Evolutionary conservation across 2,888 invertebrate species (phyloP), one percentile per base, ranked within the genome.

Genomic region (Phortica okadai): DNA sequence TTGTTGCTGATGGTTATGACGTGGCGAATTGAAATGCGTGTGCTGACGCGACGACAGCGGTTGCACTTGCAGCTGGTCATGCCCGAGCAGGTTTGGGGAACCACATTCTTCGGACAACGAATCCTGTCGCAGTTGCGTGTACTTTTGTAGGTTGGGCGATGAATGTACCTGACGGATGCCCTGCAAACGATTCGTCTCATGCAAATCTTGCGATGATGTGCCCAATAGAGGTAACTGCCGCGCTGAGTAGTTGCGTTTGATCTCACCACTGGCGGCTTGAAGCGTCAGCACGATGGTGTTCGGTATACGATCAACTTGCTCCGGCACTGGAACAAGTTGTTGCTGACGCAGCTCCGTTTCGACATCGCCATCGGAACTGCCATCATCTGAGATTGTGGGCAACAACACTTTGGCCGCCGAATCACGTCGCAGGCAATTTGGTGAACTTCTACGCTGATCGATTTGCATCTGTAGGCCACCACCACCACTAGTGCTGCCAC

Each of bases 91-190:
- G 66, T 90, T 88, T 5, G 90, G 89, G 2, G 91, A 89, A 16
- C 81, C 81, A 16, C 80, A 80, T 62, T 85, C 84, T 11, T 88
- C 84, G n/a, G 82, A 75, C n/a, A 86, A 54, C 7, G 88, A 78
- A 21, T 87, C 84, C 74, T 85, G 84, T 0, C 84, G 81, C 78
- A 86, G 50, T 67, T 87, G 87, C 42, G 86, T 84, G 79, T 87
- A 90, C 81, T 91, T 90, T 72, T 91, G 91, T 58, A 92, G 83
- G 84, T 92, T 91, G 3, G 92, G 92, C 1, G 92, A 90, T 4
- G 92, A 92, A 73, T 92, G 91, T 59, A 91, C 89, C 77, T 91
- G 92, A 0, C 91, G 89, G 25, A 91, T 90, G 62, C 87, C 88
- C 50, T 86, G 86, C 64, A 88, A 74, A 2, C 85, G 84, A 58